Base-by-base conservation (phyloP, 2,797 vertebrate genomes). In the Columba guinea region DNA sequence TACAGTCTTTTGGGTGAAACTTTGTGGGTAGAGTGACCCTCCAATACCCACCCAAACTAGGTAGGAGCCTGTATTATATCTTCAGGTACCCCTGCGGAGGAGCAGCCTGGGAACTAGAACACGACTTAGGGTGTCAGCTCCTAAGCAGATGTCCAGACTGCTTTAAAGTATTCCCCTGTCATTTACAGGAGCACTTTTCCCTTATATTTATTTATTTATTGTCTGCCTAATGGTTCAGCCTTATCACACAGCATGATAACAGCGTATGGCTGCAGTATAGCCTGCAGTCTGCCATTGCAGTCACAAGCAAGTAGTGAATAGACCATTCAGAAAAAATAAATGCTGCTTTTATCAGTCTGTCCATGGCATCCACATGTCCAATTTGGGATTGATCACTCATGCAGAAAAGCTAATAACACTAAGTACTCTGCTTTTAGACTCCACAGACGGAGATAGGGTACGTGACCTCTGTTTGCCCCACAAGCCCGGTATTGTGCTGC, bases 371-470 rank as follows among this genome's bases (percentile, higher is more conserved):
- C 87, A 14, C 64, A 78, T 91, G 93, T 92, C 84, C 84, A 77
- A 65, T 92, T 90, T 71, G 68, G 83, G 77, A 63, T 23, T 53
- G 83, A 79, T 91, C 81, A 46, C 83, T 93, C 83, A 76, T 67
- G 90, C 86, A 84, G 92, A 74, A 94, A 95, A 94, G 77, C 65
- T 90, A 89, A 87, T 94, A 95, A 74, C 26, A 9, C 59, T 67
- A 19, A 89, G 63, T 41, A 79, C 73, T 86, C 56, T 96, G 95
- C 55, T 82, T 90, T 87, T 59, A 93, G 70, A 44, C 59, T 90
- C 80, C n/a, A 26, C 20, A 84, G 89, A n/a, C 34, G 62, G 60
- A 73, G 76, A 63, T 32, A 83, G 69, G 55, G 75, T 62, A 10
- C 9, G 83, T 88, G 91, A 92, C 79, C 92, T 93, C 68, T 64